phyloP scores from a whole-genome alignment of 2,113 vertebrate genomes.

The Cepphus grylle region DNA sequence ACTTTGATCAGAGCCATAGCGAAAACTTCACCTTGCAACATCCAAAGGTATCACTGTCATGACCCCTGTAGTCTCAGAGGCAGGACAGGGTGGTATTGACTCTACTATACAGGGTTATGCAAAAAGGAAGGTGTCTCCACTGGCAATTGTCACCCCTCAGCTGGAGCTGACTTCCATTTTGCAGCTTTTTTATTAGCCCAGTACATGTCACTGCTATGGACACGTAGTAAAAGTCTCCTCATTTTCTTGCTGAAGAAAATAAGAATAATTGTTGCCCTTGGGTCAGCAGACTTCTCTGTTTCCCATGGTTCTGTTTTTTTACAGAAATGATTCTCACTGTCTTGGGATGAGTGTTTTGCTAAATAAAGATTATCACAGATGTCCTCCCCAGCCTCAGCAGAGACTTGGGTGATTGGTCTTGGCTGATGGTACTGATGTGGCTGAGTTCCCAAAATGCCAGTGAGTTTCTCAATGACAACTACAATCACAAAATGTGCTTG shows the following conservation, averaged over 20 bases:
- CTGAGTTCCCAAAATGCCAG: background rate
- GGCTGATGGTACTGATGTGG: conserved; percentile 7
- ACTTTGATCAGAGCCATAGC: background rate
- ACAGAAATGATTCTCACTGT: conserved; percentile 2
- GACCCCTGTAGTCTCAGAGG: background rate
- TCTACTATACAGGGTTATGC: background rate
- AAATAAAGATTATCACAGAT: conserved; percentile 37
- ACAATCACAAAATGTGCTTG: background rate
- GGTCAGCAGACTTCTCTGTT: background rate
- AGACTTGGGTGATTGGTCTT: conserved; percentile 14
- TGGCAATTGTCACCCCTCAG: background rate
- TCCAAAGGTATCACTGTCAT: background rate
- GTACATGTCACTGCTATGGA: background rate
- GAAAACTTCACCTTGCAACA: background rate
- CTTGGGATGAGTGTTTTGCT: background rate
- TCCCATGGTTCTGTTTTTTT: conserved; percentile 31
- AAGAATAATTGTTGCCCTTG: conserved; percentile 5
- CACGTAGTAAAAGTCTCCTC: background rate
- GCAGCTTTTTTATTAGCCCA: background rate
- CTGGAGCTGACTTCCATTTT: background rate
- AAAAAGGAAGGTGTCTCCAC: background rate
- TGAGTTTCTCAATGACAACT: background rate
- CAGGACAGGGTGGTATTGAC: background rate
- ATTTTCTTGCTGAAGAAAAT: background rate
- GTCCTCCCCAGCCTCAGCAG: background rate